A percentile compares a stretch with the other conserved stretches of the same genome.
These are phyloP conservation scores for Parauchenoglanis ngamensis DNA, from an alignment of 2,797 vertebrate species.

Conservation along the genomic window DNA sequence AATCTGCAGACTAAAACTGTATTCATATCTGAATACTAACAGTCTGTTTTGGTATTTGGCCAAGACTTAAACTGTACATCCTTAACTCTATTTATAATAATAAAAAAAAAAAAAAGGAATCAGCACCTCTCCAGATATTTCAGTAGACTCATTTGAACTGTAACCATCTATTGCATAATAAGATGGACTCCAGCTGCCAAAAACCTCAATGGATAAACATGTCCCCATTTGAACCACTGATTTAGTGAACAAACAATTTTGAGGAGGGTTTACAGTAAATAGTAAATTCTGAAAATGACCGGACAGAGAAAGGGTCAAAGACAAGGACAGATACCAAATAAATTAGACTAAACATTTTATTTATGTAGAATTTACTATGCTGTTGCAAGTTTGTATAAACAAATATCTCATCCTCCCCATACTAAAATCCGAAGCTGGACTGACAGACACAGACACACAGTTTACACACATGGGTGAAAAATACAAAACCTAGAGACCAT, in stretches of 20 bases:
- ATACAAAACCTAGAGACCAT: background rate
- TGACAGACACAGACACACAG: background rate
- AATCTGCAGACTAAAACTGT: background rate
- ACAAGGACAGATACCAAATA: background rate
- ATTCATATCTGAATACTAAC: background rate
- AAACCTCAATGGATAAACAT: conserved; percentile 14
- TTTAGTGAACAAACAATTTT: background rate
- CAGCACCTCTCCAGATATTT: background rate
- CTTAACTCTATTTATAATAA: background rate
- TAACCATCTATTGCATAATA: background rate
- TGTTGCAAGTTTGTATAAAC: conserved; percentile 4
- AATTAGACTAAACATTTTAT: background rate
- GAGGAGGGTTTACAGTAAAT: background rate
- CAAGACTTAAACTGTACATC: background rate
- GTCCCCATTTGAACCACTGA: conserved; percentile 5
- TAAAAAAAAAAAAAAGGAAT: background rate
- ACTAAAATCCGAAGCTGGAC: conserved; percentile 1
- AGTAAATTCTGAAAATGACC: background rate
- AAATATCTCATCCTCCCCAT: background rate
- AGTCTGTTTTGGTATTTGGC: background rate
- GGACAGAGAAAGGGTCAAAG: background rate
- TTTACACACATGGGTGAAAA: conserved; percentile 19
- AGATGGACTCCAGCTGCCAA: background rate
- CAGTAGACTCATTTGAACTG: background rate
- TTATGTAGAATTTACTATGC: conserved; percentile 2